These are phyloP conservation scores for Venturia canescens DNA, from an alignment of 1,140 invertebrate species.

Conservation along the genomic window DNA sequence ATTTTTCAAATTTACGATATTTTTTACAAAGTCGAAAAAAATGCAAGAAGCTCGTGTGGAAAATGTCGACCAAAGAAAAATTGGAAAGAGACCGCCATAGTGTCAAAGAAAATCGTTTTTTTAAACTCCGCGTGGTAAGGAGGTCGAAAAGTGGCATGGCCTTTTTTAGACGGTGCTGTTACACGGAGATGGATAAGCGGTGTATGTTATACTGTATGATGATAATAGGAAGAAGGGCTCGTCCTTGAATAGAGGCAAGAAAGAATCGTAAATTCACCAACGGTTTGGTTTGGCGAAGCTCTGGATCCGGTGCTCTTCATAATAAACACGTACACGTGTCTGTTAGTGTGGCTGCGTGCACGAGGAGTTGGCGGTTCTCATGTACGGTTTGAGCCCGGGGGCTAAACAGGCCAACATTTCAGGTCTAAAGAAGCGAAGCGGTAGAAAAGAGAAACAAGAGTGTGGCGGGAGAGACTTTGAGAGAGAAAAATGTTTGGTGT, in stretches of 20 bases:
- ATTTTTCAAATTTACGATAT: too few species aligned
- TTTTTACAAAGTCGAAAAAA: too few species aligned
- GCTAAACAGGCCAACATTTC: slow-evolving; percentile 8
- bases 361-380: neutral
- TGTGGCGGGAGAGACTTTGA: neutral
- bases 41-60: too few species aligned
- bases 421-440: slow-evolving; percentile 2
- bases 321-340: neutral
- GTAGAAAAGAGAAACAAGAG: neutral
- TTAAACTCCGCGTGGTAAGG: neutral
- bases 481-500: neutral
- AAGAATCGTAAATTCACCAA: slow-evolving; percentile 9
- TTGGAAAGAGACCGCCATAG: too few species aligned
- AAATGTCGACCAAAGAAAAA: too few species aligned
- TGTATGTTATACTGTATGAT: neutral
- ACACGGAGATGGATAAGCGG: too few species aligned
- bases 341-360: neutral
- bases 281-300: slow-evolving; percentile 3
- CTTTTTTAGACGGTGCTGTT: too few species aligned
- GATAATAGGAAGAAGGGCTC: neutral
- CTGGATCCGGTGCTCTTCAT: neutral
- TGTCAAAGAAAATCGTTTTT: too few species aligned
- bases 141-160: too few species aligned
- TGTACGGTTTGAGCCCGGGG: neutral
- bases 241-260: slow-evolving; percentile 2